phyloP scores from a whole-genome alignment of 1,140 invertebrate genomes.

The Drosophila sp. region DNA sequence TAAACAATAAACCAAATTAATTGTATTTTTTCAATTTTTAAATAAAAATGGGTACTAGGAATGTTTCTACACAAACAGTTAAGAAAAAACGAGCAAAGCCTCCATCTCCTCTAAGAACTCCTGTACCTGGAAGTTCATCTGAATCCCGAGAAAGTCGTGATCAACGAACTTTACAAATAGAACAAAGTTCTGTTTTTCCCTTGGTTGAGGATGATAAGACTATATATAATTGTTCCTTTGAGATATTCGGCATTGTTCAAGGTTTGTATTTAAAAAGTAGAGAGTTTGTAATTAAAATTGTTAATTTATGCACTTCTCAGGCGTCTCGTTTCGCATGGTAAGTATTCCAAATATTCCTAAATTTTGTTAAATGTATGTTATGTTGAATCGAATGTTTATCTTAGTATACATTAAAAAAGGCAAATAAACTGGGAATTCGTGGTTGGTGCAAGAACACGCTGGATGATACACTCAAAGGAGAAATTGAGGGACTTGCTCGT shows the following conservation, averaged over 20 bases:
- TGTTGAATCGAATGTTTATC: not conserved
- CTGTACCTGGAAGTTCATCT: not conserved
- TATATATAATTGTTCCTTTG: constrained; percentile 55
- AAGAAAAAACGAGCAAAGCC: not conserved
- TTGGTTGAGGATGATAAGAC: not conserved
- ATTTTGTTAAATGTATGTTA: not conserved
- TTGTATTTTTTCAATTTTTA: not conserved
- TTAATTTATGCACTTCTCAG: constrained; percentile 28
- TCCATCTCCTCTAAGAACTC: not conserved
- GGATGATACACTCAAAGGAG: constrained; percentile 40
- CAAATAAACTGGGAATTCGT: constrained; percentile 50
- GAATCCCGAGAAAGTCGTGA: not conserved
- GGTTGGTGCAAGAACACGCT: constrained; percentile 57
- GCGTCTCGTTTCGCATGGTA: constrained; percentile 67
- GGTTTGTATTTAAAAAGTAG: constrained; percentile 33
- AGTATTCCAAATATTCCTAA: not conserved
- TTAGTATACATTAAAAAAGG: constrained; percentile 65
- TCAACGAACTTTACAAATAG: not conserved
- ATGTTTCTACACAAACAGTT: constrained; percentile 21
- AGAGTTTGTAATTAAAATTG: not conserved
- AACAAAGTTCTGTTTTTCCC: not conserved
- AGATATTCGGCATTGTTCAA: constrained; percentile 70
- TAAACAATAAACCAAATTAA: not conserved
- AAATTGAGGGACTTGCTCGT: constrained; percentile 46
- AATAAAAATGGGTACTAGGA: constrained; percentile 11